Base-by-base conservation (phyloP, 2,797 vertebrate genomes). In the Cirrhinus molitorella region DNA sequence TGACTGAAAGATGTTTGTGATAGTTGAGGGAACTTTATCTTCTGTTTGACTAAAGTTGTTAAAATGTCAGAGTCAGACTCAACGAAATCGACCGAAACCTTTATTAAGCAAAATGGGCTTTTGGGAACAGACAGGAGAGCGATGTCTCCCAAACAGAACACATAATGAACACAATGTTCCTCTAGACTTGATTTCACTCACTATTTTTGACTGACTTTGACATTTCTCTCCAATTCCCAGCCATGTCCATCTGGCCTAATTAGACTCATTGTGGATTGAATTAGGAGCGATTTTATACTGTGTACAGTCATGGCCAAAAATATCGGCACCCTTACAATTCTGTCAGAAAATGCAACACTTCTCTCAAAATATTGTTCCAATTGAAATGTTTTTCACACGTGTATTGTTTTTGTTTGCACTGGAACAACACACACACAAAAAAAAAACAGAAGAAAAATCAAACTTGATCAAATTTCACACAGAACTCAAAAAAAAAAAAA, bases 91-190 rank as follows among this genome's bases (percentile, higher is more conserved):
- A 71, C 67, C 7, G 3, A 47, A 23, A 49, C 7, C 43, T 25
- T 47, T 25, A 70, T 25, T 70, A 70, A 17, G n/a, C 14, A 47
- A 11, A 71, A 28, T 19, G 45, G 8, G 43, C 43, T 2, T 16
- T 71, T 71, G 43, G 43, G 23, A 71, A 71, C 67, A 47, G 23
- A 40, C 23, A 28, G 68, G 43, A 28, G 43, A 71, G 68, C 43
- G 4, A 19, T 28, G 67, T 47, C 67, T 25, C n/a, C 4, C 67
- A 25, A 10, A 17, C n/a, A 25, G 40, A 47, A 1, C 67, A 2
- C 4, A 19, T 71, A 28, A 28, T 49, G n/a, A 49, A 47, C 68
- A 28, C 68, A 11, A 9, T 71, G 43, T 47, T 70, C 23, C 45
- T 10, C 40, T 70, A 25, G 8, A 25, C 43, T 70, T 17, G 3